Conservation (phyloP, 2,797 vertebrate genomes). For the Gymnoscopelus microlampas region DNA sequence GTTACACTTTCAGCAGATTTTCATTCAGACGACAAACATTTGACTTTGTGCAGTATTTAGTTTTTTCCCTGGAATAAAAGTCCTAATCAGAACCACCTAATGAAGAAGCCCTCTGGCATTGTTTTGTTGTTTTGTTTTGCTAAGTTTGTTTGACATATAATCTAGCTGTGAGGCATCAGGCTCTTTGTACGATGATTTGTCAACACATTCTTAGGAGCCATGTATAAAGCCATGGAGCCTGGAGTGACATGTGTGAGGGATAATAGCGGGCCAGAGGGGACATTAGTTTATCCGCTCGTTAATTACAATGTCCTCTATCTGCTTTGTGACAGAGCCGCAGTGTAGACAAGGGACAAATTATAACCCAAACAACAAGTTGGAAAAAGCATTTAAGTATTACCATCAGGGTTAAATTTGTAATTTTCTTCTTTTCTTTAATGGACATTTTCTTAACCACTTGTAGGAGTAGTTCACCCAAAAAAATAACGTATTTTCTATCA, state of each 20-base stretch:
- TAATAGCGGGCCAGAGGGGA: constrained; percentile 46
- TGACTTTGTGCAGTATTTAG: too few relatives aligned
- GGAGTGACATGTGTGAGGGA: constrained; percentile 4
- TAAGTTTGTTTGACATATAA: constrained; percentile 40
- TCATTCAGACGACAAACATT: too few relatives aligned
- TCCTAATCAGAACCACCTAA: too few relatives aligned
- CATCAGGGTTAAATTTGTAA: too few relatives aligned
- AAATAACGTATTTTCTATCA: too few relatives aligned
- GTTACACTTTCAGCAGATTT: too few relatives aligned
- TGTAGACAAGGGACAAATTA: constrained; percentile 10
- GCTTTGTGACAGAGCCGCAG: constrained; percentile 40
- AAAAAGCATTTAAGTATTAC: constrained; percentile 1
- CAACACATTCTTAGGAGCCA: constrained; percentile 73
- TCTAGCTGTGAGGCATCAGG: constrained; percentile 64
- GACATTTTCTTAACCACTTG: too few relatives aligned
- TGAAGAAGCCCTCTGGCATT: constrained; percentile 14
- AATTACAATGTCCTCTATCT: constrained; percentile 56
- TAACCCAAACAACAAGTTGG: neutral
- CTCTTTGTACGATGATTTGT: constrained; percentile 66
- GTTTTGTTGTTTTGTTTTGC: constrained; percentile 23
- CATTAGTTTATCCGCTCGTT: constrained; percentile 50
- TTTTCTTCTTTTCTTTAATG: too few relatives aligned
- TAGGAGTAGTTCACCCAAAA: too few relatives aligned
- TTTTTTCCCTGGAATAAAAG: too few relatives aligned
- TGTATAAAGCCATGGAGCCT: constrained; percentile 56